Conservation (phyloP, 2,797 vertebrate genomes). For the Enteromius viviparus region DNA sequence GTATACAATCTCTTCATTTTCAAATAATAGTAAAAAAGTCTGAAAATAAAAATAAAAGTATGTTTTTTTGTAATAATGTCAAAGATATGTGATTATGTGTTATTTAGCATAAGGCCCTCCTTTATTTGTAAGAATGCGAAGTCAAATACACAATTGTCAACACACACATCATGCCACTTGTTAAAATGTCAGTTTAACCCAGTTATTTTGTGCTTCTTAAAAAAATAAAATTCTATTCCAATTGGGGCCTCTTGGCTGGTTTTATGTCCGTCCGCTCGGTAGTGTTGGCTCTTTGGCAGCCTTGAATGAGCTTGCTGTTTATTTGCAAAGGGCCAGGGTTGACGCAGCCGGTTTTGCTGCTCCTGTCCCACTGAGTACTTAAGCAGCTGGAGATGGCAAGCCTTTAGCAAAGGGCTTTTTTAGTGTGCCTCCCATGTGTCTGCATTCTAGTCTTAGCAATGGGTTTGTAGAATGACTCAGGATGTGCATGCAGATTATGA, state of each 20-base stretch:
- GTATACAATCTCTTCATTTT: conserved; percentile 68
- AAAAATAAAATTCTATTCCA: conserved; percentile 17
- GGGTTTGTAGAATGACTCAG: conserved; percentile 1
- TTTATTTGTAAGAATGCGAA: background rate
- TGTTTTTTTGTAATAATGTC: background rate
- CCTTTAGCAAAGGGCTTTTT: conserved; percentile 50
- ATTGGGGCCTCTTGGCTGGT: conserved; percentile 2
- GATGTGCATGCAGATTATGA: conserved; percentile 2
- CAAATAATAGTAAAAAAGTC: background rate
- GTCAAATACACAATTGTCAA: background rate
- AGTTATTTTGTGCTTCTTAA: conserved; percentile 20
- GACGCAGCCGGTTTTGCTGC: conserved; percentile 36
- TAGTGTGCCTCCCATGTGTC: background rate
- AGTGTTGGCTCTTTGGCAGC: conserved; percentile 44
- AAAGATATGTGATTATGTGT: no score
- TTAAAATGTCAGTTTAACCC: conserved; percentile 4
- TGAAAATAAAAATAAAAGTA: no score
- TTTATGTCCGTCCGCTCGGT: conserved; percentile 28
- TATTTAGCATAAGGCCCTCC: background rate
- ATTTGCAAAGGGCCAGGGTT: conserved; percentile 48
- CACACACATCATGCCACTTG: background rate
- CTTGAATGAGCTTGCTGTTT: conserved; percentile 51
- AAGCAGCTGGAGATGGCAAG: conserved; percentile 55
- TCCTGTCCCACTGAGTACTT: conserved; percentile 32
- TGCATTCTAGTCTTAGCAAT: conserved; percentile 4